Evolutionary conservation across 2,888 invertebrate genomes (phyloP).

Genomic region (Nasonovia ribisnigri): DNA sequence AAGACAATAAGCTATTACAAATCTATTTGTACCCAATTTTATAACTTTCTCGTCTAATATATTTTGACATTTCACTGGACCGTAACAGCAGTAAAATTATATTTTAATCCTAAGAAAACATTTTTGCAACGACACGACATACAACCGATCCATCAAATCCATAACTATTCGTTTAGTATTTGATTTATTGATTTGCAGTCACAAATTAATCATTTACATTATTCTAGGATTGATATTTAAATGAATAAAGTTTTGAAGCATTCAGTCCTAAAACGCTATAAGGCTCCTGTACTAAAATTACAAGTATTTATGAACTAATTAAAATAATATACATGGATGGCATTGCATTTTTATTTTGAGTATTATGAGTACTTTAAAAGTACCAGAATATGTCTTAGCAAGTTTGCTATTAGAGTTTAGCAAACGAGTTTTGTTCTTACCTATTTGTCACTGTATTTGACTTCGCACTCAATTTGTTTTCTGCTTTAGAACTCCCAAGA

Average conservation of each 20-base stretch:
- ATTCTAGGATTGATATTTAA: neutral
- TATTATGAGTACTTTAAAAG: neutral
- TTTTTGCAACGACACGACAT: neutral
- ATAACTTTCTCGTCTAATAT: neutral
- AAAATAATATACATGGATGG: neutral
- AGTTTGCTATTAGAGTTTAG: neutral
- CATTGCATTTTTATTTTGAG: neutral
- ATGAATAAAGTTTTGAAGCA: neutral
- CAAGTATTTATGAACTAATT: neutral
- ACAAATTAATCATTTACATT: neutral
- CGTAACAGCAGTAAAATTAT: neutral
- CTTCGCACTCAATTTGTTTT: neutral
- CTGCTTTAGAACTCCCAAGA: neutral
- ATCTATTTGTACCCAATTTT: neutral
- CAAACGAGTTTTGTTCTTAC: neutral
- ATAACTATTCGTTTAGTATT: neutral
- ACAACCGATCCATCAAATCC: neutral
- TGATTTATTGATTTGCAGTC: neutral
- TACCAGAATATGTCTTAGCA: neutral
- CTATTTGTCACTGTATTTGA: constrained; percentile 16
- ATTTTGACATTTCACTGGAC: neutral
- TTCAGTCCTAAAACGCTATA: neutral
- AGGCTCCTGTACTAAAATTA: neutral
- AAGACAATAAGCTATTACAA: constrained; percentile 26
- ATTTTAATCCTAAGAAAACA: neutral